Conservation (phyloP, 2,113 vertebrate species). For the Nicator chloris region DNA sequence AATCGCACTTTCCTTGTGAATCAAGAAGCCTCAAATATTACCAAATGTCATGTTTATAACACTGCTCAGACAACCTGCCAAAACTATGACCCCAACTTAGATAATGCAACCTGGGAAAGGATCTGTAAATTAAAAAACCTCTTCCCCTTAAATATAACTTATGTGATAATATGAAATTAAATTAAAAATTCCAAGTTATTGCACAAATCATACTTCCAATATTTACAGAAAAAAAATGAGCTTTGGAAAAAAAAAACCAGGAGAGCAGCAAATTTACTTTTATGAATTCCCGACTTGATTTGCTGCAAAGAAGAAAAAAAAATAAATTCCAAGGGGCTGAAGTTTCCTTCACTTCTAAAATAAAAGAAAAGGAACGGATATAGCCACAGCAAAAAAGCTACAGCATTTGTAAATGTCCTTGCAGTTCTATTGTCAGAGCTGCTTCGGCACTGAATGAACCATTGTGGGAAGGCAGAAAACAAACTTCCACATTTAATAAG, state of each 20-base stretch:
- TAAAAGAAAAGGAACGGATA: constrained; percentile 26
- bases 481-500: constrained; percentile 78
- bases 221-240: constrained; percentile 79
- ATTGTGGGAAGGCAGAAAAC: constrained; percentile 64
- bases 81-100: constrained; percentile 77
- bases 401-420: constrained; percentile 39
- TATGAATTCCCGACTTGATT: constrained; percentile 15
- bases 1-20: constrained; percentile 32
- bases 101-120: constrained; percentile 83
- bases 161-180: constrained; percentile 85
- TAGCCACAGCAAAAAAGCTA: constrained; percentile 27
- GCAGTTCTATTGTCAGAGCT: constrained; percentile 53
- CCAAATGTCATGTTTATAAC: constrained; percentile 50
- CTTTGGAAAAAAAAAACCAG: constrained; percentile 43
- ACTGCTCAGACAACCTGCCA: constrained; percentile 69
- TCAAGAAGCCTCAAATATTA: constrained; percentile 61
- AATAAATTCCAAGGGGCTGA: background rate
- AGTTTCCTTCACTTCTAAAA: constrained; percentile 38
- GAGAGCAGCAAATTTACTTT: background rate
- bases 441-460: constrained; percentile 56
- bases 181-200: constrained; percentile 91
- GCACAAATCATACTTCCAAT: constrained; percentile 86
- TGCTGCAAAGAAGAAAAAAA: constrained; percentile 12
- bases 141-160: constrained; percentile 81
- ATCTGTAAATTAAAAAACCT: constrained; percentile 86